Base-by-base conservation (phyloP, 2,888 invertebrate species). In the Branchipolynoe longqiensis region DNA sequence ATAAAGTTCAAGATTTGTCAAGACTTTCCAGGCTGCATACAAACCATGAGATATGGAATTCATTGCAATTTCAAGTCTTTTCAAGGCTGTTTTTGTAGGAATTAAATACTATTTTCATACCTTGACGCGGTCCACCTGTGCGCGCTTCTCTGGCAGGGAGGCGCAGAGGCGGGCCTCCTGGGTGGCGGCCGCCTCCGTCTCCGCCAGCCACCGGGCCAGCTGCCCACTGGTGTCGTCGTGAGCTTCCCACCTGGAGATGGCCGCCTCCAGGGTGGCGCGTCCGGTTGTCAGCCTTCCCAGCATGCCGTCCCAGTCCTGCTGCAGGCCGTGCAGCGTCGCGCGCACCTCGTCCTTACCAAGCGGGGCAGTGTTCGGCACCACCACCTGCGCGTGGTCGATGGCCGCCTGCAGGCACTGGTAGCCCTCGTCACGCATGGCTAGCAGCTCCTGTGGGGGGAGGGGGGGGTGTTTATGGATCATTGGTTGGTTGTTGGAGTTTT, bases 211-310 rank as follows among this genome's bases (percentile, higher is more conserved):
- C 69, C 95, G 95, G 89, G 96, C 95, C 8, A 98, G 95, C 78
- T 95, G 95, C 85, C 96, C 96, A 18, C 96, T 95, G 89, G 96
- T 96, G 91, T 98, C 98, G 93, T 98, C 98, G 92, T 97, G 98
- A 1, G 97, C 97, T n/a, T 96, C 97, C 98, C 98, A 98, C 90
- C 97, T 97, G 92, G 98, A 96, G 85, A 98, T 95, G 93, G 97
- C 97, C 0, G 96, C 96, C 93, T 97, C 97, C 41, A 98, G 95
- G 90, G 97, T 96, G 85, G 97, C 95, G 84, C 90, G 89, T 0
- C 90, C 89, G 41, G 96, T 96, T 82, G 96, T 95, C 83, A 98
- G 96, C 84, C 96, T 96, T 90, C 96, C 97, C 83, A 97, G 96
- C 0, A 98, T 94, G 92, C 95, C 95, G 90, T 98, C 98, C 97